These are phyloP conservation scores for Laterallus jamaicensis DNA, from an alignment of 2,113 vertebrate species.

Conservation along the genomic window DNA sequence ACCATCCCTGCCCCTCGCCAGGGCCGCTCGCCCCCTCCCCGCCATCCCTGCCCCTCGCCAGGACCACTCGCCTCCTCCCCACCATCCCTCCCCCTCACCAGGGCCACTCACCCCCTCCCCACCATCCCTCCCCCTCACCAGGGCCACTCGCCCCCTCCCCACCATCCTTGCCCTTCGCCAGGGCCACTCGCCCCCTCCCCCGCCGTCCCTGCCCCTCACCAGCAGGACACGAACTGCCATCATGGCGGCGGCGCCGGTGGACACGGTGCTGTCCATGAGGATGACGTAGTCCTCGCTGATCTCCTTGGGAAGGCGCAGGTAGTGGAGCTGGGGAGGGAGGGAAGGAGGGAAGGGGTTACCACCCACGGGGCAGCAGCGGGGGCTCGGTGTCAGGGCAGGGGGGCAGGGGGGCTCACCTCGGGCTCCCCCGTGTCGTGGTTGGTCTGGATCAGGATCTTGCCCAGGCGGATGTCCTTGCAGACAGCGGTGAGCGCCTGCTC, in stretches of 20 bases:
- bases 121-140: too few species aligned
- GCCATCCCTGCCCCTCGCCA: too few species aligned
- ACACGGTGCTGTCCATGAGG: constrained; percentile 93
- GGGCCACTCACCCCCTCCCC: too few species aligned
- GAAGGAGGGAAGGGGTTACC: neutral
- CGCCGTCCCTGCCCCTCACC: constrained; percentile 23
- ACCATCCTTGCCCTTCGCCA: too few species aligned
- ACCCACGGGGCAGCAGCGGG: accelerated
- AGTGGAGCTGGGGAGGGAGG: constrained; percentile 81
- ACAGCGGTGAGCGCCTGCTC: constrained; percentile 89
- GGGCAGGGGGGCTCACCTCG: constrained; percentile 43
- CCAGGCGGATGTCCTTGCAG: constrained; percentile 90
- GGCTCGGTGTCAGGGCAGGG: accelerated
- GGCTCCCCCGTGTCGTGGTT: constrained; percentile 90
- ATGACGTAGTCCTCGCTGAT: constrained; percentile 92
- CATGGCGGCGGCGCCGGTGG: constrained; percentile 88
- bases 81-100: too few species aligned
- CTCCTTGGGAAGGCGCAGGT: constrained; percentile 89
- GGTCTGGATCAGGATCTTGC: constrained; percentile 94
- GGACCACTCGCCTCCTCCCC: too few species aligned
- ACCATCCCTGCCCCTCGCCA: too few species aligned
- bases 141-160: too few species aligned
- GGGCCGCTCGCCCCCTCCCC: too few species aligned
- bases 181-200: accelerated
- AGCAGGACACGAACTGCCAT: constrained; percentile 89